These are phyloP conservation scores for Octonoba sinensis DNA, from an alignment of 2,888 invertebrate genomes.

Conservation along the genomic window DNA sequence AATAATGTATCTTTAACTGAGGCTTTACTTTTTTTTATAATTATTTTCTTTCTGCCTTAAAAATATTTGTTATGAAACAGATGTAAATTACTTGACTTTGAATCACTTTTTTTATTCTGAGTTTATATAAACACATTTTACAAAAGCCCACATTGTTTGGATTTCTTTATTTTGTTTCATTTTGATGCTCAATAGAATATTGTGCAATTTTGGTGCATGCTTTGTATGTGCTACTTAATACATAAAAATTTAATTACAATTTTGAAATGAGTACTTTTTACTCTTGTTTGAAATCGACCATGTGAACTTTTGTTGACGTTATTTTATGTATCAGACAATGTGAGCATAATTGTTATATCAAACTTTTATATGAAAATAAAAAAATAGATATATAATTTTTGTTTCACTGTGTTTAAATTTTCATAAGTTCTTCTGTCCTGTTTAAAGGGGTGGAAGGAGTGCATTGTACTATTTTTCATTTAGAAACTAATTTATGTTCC, in stretches of 20 bases:
- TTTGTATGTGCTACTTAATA: not conserved
- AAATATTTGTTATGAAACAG: conserved; percentile 2
- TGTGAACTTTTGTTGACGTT: too few relatives aligned
- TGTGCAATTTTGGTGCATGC: not conserved
- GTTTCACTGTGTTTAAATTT: too few relatives aligned
- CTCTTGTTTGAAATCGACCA: too few relatives aligned
- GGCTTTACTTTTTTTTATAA: too few relatives aligned
- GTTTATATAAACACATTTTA: not conserved
- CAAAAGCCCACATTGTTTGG: too few relatives aligned
- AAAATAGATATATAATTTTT: not conserved
- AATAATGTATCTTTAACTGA: conserved; percentile 1
- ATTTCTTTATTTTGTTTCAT: too few relatives aligned
- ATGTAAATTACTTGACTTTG: conserved; percentile 3
- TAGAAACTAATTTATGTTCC: too few relatives aligned
- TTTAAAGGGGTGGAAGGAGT: too few relatives aligned
- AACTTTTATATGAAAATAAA: conserved; percentile 9
- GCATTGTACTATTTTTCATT: too few relatives aligned
- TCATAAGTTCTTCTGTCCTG: too few relatives aligned
- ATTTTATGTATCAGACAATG: conserved; percentile 6
- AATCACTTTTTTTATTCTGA: conserved; percentile 18
- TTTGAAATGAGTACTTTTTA: conserved; percentile 1
- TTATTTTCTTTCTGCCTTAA: not conserved
- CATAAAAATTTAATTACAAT: conserved; percentile 10
- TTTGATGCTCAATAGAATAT: too few relatives aligned
- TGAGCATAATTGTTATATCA: conserved; percentile 1